Base-by-base conservation (phyloP, 2,113 vertebrate species). In the Onychostoma macrolepis region DNA sequence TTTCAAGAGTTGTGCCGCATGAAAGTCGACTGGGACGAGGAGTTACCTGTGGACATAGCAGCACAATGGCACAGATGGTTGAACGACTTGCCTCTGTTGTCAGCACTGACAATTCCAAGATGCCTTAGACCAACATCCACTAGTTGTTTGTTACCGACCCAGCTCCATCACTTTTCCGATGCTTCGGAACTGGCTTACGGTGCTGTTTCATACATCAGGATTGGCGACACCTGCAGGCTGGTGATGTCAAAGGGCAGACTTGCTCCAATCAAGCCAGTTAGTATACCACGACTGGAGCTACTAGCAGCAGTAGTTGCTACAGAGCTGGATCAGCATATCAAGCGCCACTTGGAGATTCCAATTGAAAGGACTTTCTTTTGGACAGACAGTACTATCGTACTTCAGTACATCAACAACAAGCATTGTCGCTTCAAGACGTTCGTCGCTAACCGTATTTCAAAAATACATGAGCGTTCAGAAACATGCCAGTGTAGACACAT, bases 161-260 rank as follows among this genome's bases (percentile, higher is more conserved):
- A 83, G 30, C 17, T 83, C 38, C 43, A 48, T 53, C 63, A 72
- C 45, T 84, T 84, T 72, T 50, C 65, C 1, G 19, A 84, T 83
- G 81, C 81, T 7, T 83, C 63, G 12, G 81, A 83, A 17, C 9
- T 84, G 45, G 67, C 65, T 15, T 56, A 84, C 6, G 28, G 65
- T 28, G 81, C 65, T 1, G 43, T 83, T 71, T 83, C 43, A 2
- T 83, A 83, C 65, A 48, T 83, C 61, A 83, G 45, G 30, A 30
- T 72, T 48, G 65, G 28, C 0, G 21, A 50, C n/a, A 71, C 38
- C 1, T 71, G 65, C 24, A 71, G 45, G 15, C 6, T 83, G 10
- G 63, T 83, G n/a, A 83, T 83, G 80, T 83, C 80, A 17, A 83
- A 48, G 17, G 26, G 24, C 7, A 83, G 80, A 48, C 38, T 83